phyloP scores from a whole-genome alignment of 1,140 invertebrate genomes.

The Ericerus pela region DNA sequence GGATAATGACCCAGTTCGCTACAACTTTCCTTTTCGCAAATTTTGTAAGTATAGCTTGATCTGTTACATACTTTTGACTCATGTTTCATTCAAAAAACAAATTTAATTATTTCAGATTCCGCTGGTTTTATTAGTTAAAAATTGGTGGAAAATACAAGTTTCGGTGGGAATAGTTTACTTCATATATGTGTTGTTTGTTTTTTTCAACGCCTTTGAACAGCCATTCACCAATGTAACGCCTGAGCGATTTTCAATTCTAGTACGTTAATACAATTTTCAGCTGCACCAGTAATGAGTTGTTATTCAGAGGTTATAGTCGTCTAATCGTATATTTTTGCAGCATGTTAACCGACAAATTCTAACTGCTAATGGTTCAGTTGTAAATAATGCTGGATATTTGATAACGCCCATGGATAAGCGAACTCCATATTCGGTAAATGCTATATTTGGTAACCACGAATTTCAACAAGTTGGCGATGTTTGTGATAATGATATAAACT shows the following conservation, averaged over 20 bases:
- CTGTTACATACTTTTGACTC: too few relatives aligned
- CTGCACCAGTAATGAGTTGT: not conserved
- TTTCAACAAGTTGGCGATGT: not conserved
- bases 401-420: not conserved
- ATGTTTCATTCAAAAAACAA: too few relatives aligned
- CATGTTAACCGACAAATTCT: not conserved
- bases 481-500: not conserved
- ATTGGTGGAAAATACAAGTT: slow-evolving; percentile 3
- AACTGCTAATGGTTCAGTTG: not conserved
- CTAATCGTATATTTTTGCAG: slow-evolving; percentile 1
- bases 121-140: slow-evolving; percentile 1
- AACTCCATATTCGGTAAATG: not conserved
- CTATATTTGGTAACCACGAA: not conserved
- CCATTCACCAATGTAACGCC: not conserved
- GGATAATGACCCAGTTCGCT: not conserved
- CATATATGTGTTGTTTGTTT: not conserved
- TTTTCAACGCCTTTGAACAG: not conserved
- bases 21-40: not conserved
- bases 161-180: not conserved
- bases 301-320: not conserved
- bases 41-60: not conserved
- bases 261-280: too few relatives aligned
- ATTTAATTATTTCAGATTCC: not conserved
- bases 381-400: not conserved
- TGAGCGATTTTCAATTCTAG: not conserved